These are phyloP conservation scores for Zaprionus gabonicus DNA, from an alignment of 1,140 invertebrate genomes.

Conservation along the genomic window DNA sequence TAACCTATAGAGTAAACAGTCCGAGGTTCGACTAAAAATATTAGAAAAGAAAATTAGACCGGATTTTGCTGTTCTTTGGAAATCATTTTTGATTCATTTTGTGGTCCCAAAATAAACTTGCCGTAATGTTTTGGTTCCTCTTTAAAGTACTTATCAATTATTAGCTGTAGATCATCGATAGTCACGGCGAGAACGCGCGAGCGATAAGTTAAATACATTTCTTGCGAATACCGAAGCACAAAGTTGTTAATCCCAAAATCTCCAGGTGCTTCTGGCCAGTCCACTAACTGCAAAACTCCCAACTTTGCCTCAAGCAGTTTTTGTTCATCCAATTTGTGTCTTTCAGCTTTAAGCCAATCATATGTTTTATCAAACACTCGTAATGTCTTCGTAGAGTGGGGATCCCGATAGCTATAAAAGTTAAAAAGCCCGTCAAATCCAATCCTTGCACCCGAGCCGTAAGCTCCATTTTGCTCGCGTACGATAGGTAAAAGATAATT, in stretches of 20 bases:
- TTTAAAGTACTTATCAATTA: slow-evolving; percentile 89
- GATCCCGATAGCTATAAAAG: slow-evolving; percentile 94
- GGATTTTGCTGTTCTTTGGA: not conserved
- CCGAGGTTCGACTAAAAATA: not conserved
- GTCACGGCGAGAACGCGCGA: slow-evolving; percentile 88
- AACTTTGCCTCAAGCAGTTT: slow-evolving; percentile 94
- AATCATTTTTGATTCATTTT: not conserved
- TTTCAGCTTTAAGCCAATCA: slow-evolving; percentile 89
- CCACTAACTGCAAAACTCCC: slow-evolving; percentile 91
- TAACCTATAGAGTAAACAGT: not conserved
- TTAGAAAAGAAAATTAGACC: not conserved
- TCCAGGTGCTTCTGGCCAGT: slow-evolving; percentile 92
- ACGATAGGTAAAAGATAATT: slow-evolving; percentile 94
- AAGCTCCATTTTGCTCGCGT: slow-evolving; percentile 95
- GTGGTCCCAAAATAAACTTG: slow-evolving; percentile 90
- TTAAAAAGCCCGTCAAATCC: slow-evolving; percentile 89
- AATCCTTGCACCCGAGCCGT: slow-evolving; percentile 91
- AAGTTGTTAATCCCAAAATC: slow-evolving; percentile 90
- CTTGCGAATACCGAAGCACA: slow-evolving; percentile 89
- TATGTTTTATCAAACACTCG: slow-evolving; percentile 91
- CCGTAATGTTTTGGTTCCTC: slow-evolving; percentile 80
- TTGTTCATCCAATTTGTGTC: slow-evolving; percentile 85
- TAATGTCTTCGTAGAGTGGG: slow-evolving; percentile 90
- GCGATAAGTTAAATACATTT: slow-evolving; percentile 90
- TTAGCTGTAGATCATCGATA: slow-evolving; percentile 88